A percentile compares a stretch with the other conserved stretches of the same genome.
These are phyloP conservation scores for Athene cunicularia DNA, from an alignment of 2,113 vertebrate species.

Conservation along the genomic window DNA sequence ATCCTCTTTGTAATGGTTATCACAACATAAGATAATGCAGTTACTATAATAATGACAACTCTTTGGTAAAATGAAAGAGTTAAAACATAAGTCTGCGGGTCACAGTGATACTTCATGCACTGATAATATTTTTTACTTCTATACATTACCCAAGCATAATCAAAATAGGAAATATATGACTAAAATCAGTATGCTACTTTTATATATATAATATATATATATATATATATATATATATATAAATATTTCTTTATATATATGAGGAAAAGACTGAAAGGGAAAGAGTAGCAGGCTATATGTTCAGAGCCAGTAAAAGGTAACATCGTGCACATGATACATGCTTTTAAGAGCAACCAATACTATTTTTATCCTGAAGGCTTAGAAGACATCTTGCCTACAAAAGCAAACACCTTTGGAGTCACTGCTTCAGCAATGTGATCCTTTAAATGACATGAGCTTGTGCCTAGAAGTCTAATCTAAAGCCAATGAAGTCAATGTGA, in stretches of 20 bases:
- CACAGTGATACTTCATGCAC: neutral
- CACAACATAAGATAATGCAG: neutral
- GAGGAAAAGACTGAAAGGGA: neutral
- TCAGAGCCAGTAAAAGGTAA: neutral
- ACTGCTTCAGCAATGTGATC: neutral
- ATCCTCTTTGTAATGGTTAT: neutral
- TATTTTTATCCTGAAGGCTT: neutral
- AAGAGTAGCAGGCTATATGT: neutral
- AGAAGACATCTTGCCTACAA: neutral
- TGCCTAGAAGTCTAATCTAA: neutral
- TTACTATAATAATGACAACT: neutral
- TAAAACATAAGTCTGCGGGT: neutral
- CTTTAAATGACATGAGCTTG: neutral
- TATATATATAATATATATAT: neutral
- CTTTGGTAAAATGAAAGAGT: neutral
- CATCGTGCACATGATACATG: neutral
- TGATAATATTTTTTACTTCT: neutral
- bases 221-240: neutral
- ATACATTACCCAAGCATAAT: neutral
- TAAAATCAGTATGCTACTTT: neutral
- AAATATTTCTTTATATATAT: neutral
- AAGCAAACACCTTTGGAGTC: neutral
- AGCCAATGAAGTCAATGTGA: neutral
- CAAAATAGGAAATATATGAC: neutral
- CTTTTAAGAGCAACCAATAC: neutral